Conservation (phyloP, 2,797 vertebrate genomes). For the Esox lucius region DNA sequence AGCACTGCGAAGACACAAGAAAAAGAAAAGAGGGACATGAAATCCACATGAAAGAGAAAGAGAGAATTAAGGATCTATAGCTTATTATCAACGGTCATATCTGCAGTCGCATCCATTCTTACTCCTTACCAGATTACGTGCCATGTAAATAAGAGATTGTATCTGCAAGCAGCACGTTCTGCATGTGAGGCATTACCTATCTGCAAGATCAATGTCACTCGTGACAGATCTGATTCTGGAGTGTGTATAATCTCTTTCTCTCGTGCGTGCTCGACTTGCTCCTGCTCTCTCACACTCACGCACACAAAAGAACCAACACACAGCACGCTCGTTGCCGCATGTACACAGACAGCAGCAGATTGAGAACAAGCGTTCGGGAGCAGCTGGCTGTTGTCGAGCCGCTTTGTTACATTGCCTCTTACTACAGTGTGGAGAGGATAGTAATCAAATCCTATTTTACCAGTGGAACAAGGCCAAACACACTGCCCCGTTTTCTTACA, state of each 20-base stretch:
- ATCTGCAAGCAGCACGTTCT: conserved; percentile 14
- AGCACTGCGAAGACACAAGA: conserved; percentile 65
- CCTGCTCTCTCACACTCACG: neutral
- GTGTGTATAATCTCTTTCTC: neutral
- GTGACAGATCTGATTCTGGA: conserved; percentile 30
- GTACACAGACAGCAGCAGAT: conserved; percentile 6
- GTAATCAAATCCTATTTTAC: conserved; percentile 63
- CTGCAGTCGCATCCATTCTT: conserved; percentile 17
- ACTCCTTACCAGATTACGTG: conserved; percentile 20
- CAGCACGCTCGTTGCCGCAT: neutral
- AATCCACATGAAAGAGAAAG: conserved; percentile 15
- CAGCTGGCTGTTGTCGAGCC: conserved; percentile 51
- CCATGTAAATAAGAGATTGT: conserved; percentile 5
- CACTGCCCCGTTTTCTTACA: conserved; percentile 53
- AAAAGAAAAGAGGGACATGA: conserved; percentile 3
- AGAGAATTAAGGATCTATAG: conserved; percentile 22
- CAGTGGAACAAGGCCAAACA: conserved; percentile 65
- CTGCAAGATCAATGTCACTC: conserved; percentile 37
- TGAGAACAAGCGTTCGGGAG: conserved; percentile 41
- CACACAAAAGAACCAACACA: neutral
- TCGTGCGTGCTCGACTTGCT: neutral
- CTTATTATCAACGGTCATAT: conserved; percentile 48
- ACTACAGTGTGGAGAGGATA: conserved; percentile 19
- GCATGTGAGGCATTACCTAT: conserved; percentile 5
- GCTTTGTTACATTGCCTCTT: conserved; percentile 32